These are phyloP conservation scores for Rhagoletis pomonella DNA, from an alignment of 1,140 invertebrate genomes.

Conservation along the genomic window DNA sequence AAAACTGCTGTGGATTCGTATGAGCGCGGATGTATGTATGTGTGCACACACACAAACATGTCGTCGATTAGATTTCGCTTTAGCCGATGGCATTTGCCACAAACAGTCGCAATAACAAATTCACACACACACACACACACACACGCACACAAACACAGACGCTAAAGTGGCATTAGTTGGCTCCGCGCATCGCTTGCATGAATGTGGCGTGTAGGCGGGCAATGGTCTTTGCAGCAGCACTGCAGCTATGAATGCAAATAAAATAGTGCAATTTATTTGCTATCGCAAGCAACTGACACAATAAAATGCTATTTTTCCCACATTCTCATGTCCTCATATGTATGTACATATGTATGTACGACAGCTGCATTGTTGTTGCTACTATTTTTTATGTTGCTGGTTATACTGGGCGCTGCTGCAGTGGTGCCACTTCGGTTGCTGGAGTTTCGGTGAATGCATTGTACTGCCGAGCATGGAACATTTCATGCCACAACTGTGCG, in stretches of 20 bases:
- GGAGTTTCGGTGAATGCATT: background rate
- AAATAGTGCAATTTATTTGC: constrained; percentile 57
- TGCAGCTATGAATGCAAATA: constrained; percentile 54
- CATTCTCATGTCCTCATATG: background rate
- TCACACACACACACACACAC: background rate
- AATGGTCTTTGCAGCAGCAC: background rate
- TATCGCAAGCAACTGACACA: constrained; percentile 58
- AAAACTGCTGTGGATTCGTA: background rate
- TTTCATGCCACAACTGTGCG: too few species aligned
- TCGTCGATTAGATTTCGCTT: background rate
- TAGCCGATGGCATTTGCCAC: background rate
- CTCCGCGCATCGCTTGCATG: background rate
- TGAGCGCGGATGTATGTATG: background rate
- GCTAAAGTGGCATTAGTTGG: background rate
- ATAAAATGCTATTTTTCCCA: constrained; percentile 55
- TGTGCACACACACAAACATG: background rate
- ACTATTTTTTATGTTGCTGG: background rate
- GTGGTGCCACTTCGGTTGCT: background rate
- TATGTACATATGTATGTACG: background rate
- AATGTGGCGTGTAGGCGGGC: background rate
- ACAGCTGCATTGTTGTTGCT: background rate
- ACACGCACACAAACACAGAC: background rate
- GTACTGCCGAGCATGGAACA: too few species aligned
- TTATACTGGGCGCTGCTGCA: background rate
- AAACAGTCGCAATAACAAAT: background rate